Base-by-base conservation (phyloP, 1,140 invertebrate species). In the Apis mellifera region DNA sequence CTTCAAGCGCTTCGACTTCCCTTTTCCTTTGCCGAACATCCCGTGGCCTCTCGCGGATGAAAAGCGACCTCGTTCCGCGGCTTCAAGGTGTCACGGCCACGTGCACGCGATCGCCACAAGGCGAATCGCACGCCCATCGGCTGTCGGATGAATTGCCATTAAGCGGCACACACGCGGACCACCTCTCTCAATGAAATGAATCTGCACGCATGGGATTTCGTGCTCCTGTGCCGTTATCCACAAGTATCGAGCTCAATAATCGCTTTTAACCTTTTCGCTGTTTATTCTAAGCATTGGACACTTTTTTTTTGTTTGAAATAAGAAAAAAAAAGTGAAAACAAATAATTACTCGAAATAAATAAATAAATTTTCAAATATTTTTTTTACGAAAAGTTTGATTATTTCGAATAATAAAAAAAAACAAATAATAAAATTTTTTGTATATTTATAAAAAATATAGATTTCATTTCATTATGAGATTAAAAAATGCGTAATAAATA, bases 81-180 rank as follows among this genome's bases (percentile, higher is more conserved):
- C 32, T 42, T 42, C 32, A 42, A 42, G 65, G 32, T 74, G 69
- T 74, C 81, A 66, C 66, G 73, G 86, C 71, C 79, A 85, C 83
- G 86, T 88, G 86, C 83, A 87, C 79, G 86, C 82, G 82, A 86
- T 87, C 78, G 77, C 81, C 76, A 68, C 84, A 76, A 86, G 32
- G 70, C 72, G 84, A 65, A 87, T 82, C 78, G 85, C 82, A 82
- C 83, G 85, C 65, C 85, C 77, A 81, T 84, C 85, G 83, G 60
- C 83, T 84, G 86, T 88, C 85, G 82, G 83, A 88, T 87, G 78
- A 82, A 83, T 88, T 88, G 77, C 75, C 65, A 87, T 87, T 84
- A 84, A 82, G 73, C 52, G 71, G 72, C 52, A 54, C 64, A 42
- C 55, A 42, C 73, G 42, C 59, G 68, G 77, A 23, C 57, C 60